Evolutionary conservation across 1,140 invertebrate species (phyloP).

Genomic region (Procambarus virginalis): DNA sequence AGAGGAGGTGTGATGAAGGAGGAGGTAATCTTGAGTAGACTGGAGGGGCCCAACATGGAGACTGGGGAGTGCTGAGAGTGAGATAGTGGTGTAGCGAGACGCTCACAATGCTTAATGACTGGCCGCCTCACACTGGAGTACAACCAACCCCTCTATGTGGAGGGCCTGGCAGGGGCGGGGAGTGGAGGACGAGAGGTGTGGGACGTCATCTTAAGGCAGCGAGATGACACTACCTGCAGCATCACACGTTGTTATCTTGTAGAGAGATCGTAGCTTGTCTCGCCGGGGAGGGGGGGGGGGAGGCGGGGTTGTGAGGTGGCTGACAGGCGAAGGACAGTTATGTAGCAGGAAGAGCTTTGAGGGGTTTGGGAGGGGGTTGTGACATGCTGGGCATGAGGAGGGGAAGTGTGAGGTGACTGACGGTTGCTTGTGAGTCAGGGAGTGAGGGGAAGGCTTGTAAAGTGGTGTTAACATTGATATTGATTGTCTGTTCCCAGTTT

Average conservation of each 20-base stretch:
- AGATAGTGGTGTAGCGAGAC: slow-evolving; percentile 15
- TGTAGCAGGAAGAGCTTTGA: too few species aligned
- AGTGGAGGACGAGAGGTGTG: neutral
- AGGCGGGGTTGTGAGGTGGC: too few species aligned
- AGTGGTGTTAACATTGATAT: too few species aligned
- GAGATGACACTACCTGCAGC: neutral
- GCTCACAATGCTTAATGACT: slow-evolving; percentile 12
- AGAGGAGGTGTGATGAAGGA: neutral
- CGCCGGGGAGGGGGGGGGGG: neutral
- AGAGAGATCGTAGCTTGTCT: neutral
- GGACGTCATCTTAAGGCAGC: neutral
- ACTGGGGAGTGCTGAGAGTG: slow-evolving; percentile 4
- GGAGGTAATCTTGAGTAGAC: slow-evolving; percentile 1
- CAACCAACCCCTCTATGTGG: neutral
- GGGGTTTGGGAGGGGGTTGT: too few species aligned
- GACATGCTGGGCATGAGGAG: too few species aligned
- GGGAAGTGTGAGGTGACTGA: too few species aligned
- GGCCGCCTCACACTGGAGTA: neutral
- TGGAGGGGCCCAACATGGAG: slow-evolving; percentile 8
- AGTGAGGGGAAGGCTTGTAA: too few species aligned
- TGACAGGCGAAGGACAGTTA: too few species aligned
- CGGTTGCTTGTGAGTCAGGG: too few species aligned
- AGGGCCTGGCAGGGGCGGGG: neutral
- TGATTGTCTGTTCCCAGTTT: too few species aligned
- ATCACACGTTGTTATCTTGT: neutral